Base-by-base conservation (phyloP, 2,113 vertebrate species). In the Mionectes macconnelli region DNA sequence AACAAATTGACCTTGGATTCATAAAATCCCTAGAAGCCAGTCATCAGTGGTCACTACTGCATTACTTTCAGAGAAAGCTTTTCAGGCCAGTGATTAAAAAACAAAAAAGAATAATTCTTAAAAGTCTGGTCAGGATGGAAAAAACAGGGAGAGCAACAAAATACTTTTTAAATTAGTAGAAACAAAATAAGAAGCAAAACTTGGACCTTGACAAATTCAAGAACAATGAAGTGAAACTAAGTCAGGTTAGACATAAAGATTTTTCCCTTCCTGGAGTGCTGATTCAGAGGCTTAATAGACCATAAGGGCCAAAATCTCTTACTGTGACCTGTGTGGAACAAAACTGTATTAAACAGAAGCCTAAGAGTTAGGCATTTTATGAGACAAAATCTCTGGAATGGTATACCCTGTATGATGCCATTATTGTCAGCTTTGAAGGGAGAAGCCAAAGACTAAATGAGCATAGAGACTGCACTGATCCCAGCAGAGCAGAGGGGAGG, bases 371-470 rank as follows among this genome's bases (percentile, higher is more conserved):
- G 60, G 59, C 60, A 72, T 92, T 95, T 94, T 89, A 87, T 90
- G 88, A 92, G 83, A 86, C 37, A 90, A 67, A 82, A 77, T 53
- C 28, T 0, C 82, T 56, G 52, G 59, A 83, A 55, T 28, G 24
- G 20, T 76, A 16, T 47, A 85, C 33, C 27, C 70, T 74, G 75
- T 77, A 27, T 86, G 90, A 80, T 88, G 64, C 68, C 56, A 62
- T 85, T 68, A 68, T 78, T 86, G 66, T 93, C 90, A 94, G 92
- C 76, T 93, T 93, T 37, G 88, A 82, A 77, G 60, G 84, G 85
- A 92, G 83, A 95, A 96, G 93, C 85, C 86, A 82, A 97, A 84
- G 93, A 89, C 88, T 92, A 95, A 94, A 95, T 81, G 92, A 96
- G 96, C 88, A 20, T 1, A 27, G 92, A 95, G 88, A 78, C 85